phyloP scores from a whole-genome alignment of 2,888 invertebrate genomes.

The Lithophane ornitopus region DNA sequence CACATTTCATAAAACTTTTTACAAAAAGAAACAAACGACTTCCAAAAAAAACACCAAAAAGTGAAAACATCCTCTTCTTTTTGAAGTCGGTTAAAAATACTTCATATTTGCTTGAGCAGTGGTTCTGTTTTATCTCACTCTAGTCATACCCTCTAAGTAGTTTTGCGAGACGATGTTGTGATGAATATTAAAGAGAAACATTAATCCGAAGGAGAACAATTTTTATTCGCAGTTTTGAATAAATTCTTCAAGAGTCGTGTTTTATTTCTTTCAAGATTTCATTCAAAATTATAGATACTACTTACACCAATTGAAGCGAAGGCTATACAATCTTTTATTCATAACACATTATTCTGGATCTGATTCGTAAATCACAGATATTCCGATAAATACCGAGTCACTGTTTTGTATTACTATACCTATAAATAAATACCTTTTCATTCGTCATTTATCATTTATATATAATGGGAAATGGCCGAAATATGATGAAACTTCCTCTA shows the following conservation, averaged over 20 bases:
- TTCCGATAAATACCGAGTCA: constrained; percentile 16
- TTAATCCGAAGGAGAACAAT: constrained; percentile 11
- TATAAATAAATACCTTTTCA: constrained; percentile 7
- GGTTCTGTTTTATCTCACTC: not conserved
- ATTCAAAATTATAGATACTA: constrained; percentile 68
- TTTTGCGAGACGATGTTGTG: not conserved
- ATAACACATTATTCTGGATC: constrained; percentile 54
- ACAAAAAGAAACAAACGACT: too few relatives aligned
- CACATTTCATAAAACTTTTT: not conserved
- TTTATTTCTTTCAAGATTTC: constrained; percentile 47
- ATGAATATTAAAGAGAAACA: constrained; percentile 16
- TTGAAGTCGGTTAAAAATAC: too few relatives aligned
- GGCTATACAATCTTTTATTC: constrained; percentile 71
- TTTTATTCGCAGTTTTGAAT: constrained; percentile 31
- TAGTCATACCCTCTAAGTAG: not conserved
- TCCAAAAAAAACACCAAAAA: too few relatives aligned
- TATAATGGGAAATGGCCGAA: constrained; percentile 5
- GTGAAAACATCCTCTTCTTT: too few relatives aligned
- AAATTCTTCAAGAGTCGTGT: constrained; percentile 10
- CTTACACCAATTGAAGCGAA: constrained; percentile 64
- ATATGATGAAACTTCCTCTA: constrained; percentile 18
- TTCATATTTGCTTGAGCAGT: not conserved
- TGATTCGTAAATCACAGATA: constrained; percentile 42
- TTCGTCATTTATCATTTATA: constrained; percentile 34
- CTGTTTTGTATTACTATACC: constrained; percentile 11